Base-by-base conservation (phyloP, 2,113 vertebrate species). In the Thryonomys swinderianus region DNA sequence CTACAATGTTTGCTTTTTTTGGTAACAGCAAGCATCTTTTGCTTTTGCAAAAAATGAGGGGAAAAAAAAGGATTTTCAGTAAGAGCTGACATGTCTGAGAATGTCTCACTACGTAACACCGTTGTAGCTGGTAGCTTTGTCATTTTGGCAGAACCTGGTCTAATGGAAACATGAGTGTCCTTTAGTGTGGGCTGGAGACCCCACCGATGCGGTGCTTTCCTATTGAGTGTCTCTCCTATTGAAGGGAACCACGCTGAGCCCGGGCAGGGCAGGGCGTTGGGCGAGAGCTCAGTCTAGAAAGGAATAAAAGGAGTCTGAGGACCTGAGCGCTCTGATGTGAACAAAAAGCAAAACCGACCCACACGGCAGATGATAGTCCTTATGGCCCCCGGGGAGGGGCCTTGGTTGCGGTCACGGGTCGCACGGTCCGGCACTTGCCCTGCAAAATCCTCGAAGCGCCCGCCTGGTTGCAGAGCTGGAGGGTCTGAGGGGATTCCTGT, bases 191-290 rank as follows among this genome's bases (percentile, higher is more conserved):
- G 10, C 23, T 85, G 51, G 79, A 21, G 37, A 25, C 0, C 4
- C 16, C 0, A 1, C 34, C 1, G 6, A 0, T 0, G 14, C 1
- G 4, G 18, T 27, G 0, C 7, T 0, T 27, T 51, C 57, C 32
- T 4, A 0, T 79, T 1, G 1, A 11, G 51, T 1, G 30, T 8
- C 42, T 51, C 30, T 34, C 0, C 1, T 51, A 51, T 32, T 53
- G 69, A 64, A 57, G 0, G 18, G 74, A 32, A 12, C 21, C 2
- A 66, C 2, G 53, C 53, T 37, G 17, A 21, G 61, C 25, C 25
- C 37, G 21, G 20, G 51, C 18, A 37, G 37, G 17, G 57, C 0
- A 17, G 86, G 55, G 30, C 17, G 1, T 9, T 7, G 0, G 14
- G n/a, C 0, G 21, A 25, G 53, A 88, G 37, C 53, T 40, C 45